phyloP scores from a whole-genome alignment of 1,140 invertebrate species.

The Zaprionus ornatus region DNA sequence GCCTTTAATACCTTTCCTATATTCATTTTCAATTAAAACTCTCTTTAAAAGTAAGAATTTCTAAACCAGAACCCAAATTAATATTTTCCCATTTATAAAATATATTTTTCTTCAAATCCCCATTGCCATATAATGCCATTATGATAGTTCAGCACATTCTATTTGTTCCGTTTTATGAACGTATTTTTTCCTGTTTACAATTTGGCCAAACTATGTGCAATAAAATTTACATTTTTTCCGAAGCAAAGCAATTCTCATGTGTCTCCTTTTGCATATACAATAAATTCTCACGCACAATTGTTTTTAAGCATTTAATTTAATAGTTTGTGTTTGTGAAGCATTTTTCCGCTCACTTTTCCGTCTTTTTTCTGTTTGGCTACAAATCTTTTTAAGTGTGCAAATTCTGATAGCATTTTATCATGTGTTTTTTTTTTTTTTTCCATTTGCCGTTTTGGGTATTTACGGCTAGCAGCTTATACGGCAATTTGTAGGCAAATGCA shows the following conservation, averaged over 20 bases:
- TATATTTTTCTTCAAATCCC: not conserved
- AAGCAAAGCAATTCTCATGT: not conserved
- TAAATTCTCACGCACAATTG: constrained; percentile 57
- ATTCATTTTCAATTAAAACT: too few species aligned
- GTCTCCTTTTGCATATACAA: constrained; percentile 40
- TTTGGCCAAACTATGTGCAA: not conserved
- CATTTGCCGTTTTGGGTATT: constrained; percentile 10
- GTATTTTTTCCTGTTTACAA: constrained; percentile 22
- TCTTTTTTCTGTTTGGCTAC: constrained; percentile 17
- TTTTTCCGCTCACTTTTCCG: not conserved
- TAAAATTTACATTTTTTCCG: constrained; percentile 22
- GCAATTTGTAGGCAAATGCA: constrained; percentile 56
- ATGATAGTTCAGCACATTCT: not conserved
- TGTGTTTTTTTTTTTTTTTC: constrained; percentile 15
- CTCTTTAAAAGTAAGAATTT: too few species aligned
- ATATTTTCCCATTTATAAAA: not conserved
- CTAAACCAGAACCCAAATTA: too few species aligned
- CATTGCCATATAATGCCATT: not conserved
- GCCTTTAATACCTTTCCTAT: too few species aligned
- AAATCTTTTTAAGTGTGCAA: constrained; percentile 49
- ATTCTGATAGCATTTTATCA: constrained; percentile 38
- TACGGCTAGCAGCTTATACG: constrained; percentile 22
- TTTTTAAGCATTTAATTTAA: constrained; percentile 63
- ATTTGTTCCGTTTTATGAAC: not conserved
- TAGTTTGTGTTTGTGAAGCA: constrained; percentile 34